Evolutionary conservation across 2,113 vertebrate species (phyloP), one percentile per base, ranked within the genome.

Genomic region (Urocitellus parryii): DNA sequence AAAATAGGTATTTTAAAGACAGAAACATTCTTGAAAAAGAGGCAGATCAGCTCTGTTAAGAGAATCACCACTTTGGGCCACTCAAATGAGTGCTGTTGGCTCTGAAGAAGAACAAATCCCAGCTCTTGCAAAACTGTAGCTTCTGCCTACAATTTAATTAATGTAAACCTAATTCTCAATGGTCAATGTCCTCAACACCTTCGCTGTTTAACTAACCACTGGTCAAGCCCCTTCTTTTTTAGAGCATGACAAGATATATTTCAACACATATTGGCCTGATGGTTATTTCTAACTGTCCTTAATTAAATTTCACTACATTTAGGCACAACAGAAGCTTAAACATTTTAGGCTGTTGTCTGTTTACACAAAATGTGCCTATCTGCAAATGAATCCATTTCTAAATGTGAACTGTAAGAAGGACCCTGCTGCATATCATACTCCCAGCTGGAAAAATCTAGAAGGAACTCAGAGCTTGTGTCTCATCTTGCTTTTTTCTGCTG

Each of bases 251-350:
- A 85, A 56, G 34, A 95, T 51, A 14, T 78, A n/a, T 96, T 96
- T 22, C 29, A 88, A 89, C 91, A 82, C 81, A 92, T 45, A 12
- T 5, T 92, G 24, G 61, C 34, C 82, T 87, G 85, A 82, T n/a
- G 58, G 73, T 65, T 82, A 82, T 70, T 95, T 37, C 76, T n/a
- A 88, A 67, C 27, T 61, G 45, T 84, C 88, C 95, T 7, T 90
- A 92, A 92, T 87, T 58, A 58, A 58, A 94, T 53, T 18, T 90
- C 56, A 90, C n/a, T 73, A 84, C 65, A 89, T n/a, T 93, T 89
- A 91, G 39, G 34, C 3, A 67, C 27, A 94, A 48, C 27, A 42
- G 32, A 94, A 88, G 48, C 20, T 17, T 58, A 58, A 58, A 58
- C 56, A 58, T 58, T 58, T 45, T 58, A 92, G 17, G 27, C 65